phyloP scores from a whole-genome alignment of 2,797 vertebrate species.

The Acanthis flammea region DNA sequence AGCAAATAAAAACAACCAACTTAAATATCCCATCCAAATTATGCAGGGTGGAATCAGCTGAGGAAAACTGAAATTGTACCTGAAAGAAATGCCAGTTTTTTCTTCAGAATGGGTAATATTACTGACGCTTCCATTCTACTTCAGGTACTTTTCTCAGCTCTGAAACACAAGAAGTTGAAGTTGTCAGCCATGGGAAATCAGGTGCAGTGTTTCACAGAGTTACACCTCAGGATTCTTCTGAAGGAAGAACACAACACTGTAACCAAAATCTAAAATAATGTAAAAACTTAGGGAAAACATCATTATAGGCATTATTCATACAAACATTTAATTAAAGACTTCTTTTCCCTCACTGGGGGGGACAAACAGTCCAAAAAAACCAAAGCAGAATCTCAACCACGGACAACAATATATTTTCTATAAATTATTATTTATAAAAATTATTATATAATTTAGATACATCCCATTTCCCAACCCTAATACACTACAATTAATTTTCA shows the following conservation, averaged over 20 bases:
- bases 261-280: neutral
- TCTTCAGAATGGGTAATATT: slow-evolving; percentile 92
- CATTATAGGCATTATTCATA: neutral
- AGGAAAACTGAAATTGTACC: slow-evolving; percentile 75
- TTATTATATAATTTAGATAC: neutral
- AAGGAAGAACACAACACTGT: neutral
- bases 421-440: no score
- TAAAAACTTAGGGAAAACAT: neutral
- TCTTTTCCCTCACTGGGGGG: neutral
- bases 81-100: slow-evolving; percentile 96
- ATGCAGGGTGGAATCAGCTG: neutral
- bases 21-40: neutral
- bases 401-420: neutral
- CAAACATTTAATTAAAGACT: neutral
- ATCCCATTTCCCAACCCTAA: neutral
- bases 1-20: neutral
- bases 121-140: slow-evolving; percentile 88
- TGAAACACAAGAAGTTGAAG: slow-evolving; percentile 70
- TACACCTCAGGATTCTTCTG: neutral
- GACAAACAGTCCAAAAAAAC: neutral
- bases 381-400: neutral
- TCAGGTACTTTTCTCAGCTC: slow-evolving; percentile 44
- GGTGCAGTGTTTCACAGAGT: neutral
- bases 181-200: slow-evolving; percentile 2
- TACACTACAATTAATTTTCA: neutral